Conservation (phyloP, 92 coral and sea anemone species). For the Diadumene lineata region DNA sequence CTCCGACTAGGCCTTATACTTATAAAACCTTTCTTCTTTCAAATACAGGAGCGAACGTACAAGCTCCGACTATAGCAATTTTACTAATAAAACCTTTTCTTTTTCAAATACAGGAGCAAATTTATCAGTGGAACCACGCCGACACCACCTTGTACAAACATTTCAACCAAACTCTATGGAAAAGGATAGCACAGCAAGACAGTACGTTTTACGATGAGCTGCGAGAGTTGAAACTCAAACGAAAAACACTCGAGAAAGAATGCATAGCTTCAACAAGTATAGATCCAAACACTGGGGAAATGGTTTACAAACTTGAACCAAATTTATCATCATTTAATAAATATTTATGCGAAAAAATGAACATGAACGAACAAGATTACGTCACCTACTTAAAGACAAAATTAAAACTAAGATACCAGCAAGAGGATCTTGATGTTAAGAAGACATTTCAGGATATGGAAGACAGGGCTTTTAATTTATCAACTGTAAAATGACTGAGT, state of each 20-base stretch:
- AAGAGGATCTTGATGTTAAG: constrained; percentile 27
- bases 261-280: constrained; percentile 46
- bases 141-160: constrained; percentile 69
- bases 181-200: constrained; percentile 61
- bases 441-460: constrained; percentile 21
- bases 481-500: background rate
- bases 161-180: constrained; percentile 87
- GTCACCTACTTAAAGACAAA: constrained; percentile 73
- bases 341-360: constrained; percentile 79
- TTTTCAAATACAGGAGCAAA: constrained; percentile 46
- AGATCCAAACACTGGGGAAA: constrained; percentile 62
- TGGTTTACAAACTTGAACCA: constrained; percentile 27
- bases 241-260: constrained; percentile 43
- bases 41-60: too few species aligned
- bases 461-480: background rate
- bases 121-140: constrained; percentile 67
- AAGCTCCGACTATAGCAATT: too few species aligned
- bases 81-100: too few species aligned
- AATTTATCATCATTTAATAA: constrained; percentile 35
- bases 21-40: too few species aligned
- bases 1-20: too few species aligned
- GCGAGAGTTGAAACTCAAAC: constrained; percentile 45
- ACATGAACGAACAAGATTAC: constrained; percentile 70
- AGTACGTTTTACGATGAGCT: constrained; percentile 68
- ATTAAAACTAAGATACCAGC: constrained; percentile 28